A percentile compares a stretch with the other conserved stretches of the same genome.
phyloP scores from a whole-genome alignment of 2,888 invertebrate species.

The Arctia plantaginis region DNA sequence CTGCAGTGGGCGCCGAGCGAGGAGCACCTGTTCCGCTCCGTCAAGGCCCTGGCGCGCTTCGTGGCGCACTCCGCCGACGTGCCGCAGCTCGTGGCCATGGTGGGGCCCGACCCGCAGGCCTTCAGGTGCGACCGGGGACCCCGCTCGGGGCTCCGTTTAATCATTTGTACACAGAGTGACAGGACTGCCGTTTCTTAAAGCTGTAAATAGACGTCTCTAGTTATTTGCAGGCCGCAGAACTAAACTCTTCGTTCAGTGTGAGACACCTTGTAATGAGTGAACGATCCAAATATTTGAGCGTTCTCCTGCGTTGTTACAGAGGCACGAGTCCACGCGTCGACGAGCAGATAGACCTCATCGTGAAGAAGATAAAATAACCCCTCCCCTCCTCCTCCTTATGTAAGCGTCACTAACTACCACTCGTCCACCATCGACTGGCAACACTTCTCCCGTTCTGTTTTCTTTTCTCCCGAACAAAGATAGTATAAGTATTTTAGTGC shows the following conservation, averaged over 20 bases:
- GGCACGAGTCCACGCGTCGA: slow-evolving; percentile 93
- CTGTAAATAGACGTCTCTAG: too few relatives aligned
- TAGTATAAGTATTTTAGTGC: not conserved
- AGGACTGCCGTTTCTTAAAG: too few relatives aligned
- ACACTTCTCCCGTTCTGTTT: not conserved
- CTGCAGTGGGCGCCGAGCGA: slow-evolving; percentile 93
- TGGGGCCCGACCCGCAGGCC: slow-evolving; percentile 94
- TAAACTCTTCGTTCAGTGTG: too few relatives aligned
- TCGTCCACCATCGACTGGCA: not conserved
- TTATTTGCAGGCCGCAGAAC: too few relatives aligned
- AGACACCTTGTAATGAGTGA: not conserved
- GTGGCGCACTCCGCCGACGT: slow-evolving; percentile 94
- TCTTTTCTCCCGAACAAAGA: not conserved
- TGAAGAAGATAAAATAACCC: slow-evolving; percentile 84
- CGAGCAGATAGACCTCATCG: slow-evolving; percentile 91
- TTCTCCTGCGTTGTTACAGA: slow-evolving; percentile 56
- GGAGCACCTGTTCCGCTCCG: slow-evolving; percentile 92
- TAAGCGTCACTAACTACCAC: slow-evolving; percentile 3
- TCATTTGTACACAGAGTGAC: too few relatives aligned
- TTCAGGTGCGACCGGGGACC: slow-evolving; percentile 83
- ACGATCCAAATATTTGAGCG: not conserved
- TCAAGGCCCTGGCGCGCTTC: slow-evolving; percentile 92
- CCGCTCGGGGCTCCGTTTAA: too few relatives aligned
- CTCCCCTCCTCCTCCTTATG: not conserved
- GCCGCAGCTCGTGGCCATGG: slow-evolving; percentile 95